Base-by-base conservation (phyloP, 2,797 vertebrate species). In the Gallinago nigripennis region DNA sequence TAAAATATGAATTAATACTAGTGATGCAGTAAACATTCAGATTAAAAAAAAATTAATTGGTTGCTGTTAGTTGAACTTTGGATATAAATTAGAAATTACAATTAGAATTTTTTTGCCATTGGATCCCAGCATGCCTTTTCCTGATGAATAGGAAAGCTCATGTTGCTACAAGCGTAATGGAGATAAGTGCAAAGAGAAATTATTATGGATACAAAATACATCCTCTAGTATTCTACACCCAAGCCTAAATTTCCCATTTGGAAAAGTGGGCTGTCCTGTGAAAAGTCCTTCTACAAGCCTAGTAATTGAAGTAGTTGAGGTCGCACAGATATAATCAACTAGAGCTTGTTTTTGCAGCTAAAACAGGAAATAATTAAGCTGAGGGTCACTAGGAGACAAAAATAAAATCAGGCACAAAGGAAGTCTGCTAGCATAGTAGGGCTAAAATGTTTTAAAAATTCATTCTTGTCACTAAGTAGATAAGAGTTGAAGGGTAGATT, bases 51-150 rank as follows among this genome's bases (percentile, higher is more conserved):
- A 9, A 60, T 69, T 41, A 48, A 37, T 7, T 1, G 1, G 5
- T 68, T 0, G 0, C 8, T 71, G 41, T 54, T 16, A 27, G 18
- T 9, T 35, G 13, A 64, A 63, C 0, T 1, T 63, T 54, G 69
- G 45, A 78, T 41, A 75, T 66, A 33, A 80, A 4, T 54, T 70
- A 45, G 41, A 81, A 70, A 83, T 24, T 4, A 9, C 2, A 2
- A 15, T 31, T 31, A 3, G 3, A 12, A 15, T 66, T 76, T 75
- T 78, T 51, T 80, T 56, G 5, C 11, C 13, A 16, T 12, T 80
- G 6, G 12, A 43, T 84, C 35, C 57, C 68, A 35, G 3, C 4
- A 43, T 14, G 2, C 0, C 8, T 68, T 53, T 56, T 43, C 18
- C 19, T 53, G 20, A 9, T 17, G 45, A 57, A 35, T 6, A 57